Percentiles rank a stretch among this genome's conserved stretches.
These are phyloP conservation scores for Clostera curtula DNA, from an alignment of 2,888 invertebrate species.

Conservation along the genomic window DNA sequence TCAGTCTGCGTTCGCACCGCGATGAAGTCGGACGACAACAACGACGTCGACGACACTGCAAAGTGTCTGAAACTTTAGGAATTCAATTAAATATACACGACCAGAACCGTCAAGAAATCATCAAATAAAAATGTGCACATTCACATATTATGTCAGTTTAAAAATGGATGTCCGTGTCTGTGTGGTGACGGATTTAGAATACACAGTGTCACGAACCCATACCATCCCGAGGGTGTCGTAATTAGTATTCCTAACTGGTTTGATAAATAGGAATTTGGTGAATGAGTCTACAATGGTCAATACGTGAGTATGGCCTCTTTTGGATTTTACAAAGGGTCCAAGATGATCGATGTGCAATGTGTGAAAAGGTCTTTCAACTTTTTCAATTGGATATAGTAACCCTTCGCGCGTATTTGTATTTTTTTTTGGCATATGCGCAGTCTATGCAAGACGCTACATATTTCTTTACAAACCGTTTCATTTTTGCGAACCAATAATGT, in stretches of 20 bases:
- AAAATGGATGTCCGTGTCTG: too few relatives aligned
- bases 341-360: constrained; percentile 3
- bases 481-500: constrained; percentile 5
- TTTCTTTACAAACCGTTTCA: constrained; percentile 1
- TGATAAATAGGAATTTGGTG: constrained; percentile 3
- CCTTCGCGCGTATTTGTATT: not conserved
- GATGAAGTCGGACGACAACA: too few relatives aligned
- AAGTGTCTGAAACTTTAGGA: too few relatives aligned
- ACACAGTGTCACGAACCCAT: too few relatives aligned
- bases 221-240: too few relatives aligned
- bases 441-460: constrained; percentile 3
- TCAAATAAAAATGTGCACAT: too few relatives aligned
- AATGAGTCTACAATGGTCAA: constrained; percentile 3
- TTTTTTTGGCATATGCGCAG: constrained; percentile 3
- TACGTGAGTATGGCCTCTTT: constrained; percentile 1
- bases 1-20: too few relatives aligned
- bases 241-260: constrained; percentile 1
- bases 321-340: constrained; percentile 3
- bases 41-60: too few relatives aligned
- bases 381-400: constrained; percentile 2
- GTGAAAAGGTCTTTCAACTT: constrained; percentile 1
- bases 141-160: too few relatives aligned
- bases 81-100: too few relatives aligned
- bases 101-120: too few relatives aligned
- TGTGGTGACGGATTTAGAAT: too few relatives aligned